A percentile compares a stretch with the other conserved stretches of the same genome.
phyloP scores from a whole-genome alignment of 2,797 vertebrate genomes.

The Strix occidentalis region DNA sequence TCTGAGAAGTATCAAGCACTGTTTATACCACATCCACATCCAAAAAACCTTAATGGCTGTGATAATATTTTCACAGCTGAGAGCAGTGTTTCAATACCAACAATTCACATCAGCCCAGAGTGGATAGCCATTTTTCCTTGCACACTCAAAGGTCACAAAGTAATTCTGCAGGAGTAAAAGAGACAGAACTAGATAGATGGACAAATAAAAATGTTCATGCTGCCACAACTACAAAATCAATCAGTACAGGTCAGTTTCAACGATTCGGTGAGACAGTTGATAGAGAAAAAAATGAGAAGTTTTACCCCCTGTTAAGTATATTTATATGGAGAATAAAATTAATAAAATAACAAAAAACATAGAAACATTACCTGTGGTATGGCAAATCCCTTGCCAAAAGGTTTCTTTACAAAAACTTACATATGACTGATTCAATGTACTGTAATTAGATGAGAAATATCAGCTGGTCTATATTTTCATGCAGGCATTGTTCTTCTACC shows the following conservation, averaged over 20 bases:
- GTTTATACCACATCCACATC: background rate
- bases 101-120: background rate
- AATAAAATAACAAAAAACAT: background rate
- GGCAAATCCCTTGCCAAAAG: background rate
- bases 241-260: background rate
- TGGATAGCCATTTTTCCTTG: background rate
- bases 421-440: background rate
- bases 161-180: background rate
- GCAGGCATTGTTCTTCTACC: background rate
- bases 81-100: background rate
- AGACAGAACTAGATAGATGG: background rate
- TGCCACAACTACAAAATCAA: background rate
- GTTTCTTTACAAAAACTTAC: background rate
- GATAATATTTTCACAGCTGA: background rate
- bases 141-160: background rate
- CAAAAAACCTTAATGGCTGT: background rate
- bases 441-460: background rate
- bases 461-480: background rate
- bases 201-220: background rate
- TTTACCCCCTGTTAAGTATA: background rate
- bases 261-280: background rate
- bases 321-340: background rate
- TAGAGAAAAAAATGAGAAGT: background rate
- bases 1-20: background rate
- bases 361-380: background rate